A percentile compares a stretch with the other conserved stretches of the same genome.
These are phyloP conservation scores for Pelmatolapia mariae DNA, from an alignment of 2,113 vertebrate species.

Conservation along the genomic window DNA sequence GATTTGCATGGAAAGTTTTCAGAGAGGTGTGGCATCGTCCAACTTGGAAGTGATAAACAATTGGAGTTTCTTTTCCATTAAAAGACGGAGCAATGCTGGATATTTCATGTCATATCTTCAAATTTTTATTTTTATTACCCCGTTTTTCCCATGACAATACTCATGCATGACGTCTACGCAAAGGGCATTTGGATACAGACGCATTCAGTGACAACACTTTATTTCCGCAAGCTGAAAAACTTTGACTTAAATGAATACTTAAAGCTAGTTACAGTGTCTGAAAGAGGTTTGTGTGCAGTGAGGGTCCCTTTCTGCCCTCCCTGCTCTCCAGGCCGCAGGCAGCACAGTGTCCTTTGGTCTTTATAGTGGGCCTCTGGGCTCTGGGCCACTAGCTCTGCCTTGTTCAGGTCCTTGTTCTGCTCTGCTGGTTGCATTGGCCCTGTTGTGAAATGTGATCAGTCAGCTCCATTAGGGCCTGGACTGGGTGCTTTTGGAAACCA, in stretches of 20 bases:
- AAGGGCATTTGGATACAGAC: background rate
- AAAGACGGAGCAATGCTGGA: rapidly evolving
- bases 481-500: background rate
- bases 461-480: slow-evolving; percentile 32
- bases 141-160: background rate
- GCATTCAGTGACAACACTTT: background rate
- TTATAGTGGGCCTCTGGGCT: slow-evolving; percentile 34
- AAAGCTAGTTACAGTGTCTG: background rate
- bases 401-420: slow-evolving; percentile 32
- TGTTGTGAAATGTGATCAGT: slow-evolving; percentile 57
- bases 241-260: background rate
- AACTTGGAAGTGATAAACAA: background rate
- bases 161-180: background rate
- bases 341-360: slow-evolving; percentile 22
- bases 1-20: background rate
- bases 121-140: background rate
- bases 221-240: background rate
- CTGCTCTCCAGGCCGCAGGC: background rate
- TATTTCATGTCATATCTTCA: background rate
- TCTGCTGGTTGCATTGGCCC: slow-evolving; percentile 17
- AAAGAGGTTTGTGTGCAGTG: slow-evolving; percentile 1
- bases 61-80: background rate
- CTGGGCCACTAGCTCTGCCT: slow-evolving; percentile 22
- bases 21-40: background rate
- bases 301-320: background rate